Evolutionary conservation across 2,113 vertebrate genomes (phyloP).

Genomic region (Thunnus maccoyii): DNA sequence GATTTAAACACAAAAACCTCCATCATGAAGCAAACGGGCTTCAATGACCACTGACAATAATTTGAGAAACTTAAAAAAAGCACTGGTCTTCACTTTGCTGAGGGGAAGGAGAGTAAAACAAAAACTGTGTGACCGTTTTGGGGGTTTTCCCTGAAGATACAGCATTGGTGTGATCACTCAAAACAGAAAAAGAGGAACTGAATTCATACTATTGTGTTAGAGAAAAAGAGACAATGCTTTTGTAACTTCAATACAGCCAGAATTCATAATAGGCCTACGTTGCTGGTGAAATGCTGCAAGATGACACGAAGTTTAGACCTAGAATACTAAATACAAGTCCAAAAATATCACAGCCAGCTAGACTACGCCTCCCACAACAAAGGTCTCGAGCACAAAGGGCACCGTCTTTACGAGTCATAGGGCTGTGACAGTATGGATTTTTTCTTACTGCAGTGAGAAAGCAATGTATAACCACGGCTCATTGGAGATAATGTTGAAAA

Average conservation of each 20-base stretch:
- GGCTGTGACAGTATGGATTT: too few species aligned
- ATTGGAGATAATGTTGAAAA: too few species aligned
- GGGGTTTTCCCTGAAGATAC: conserved; percentile 68
- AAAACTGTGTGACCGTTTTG: conserved; percentile 43
- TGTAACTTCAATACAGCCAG: neutral
- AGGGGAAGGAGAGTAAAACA: conserved; percentile 32
- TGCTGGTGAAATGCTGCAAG: conserved; percentile 5
- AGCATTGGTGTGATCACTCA: conserved; percentile 38
- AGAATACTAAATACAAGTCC: neutral
- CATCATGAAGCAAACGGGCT: neutral
- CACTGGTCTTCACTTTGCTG: conserved; percentile 34
- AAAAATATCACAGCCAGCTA: conserved; percentile 13
- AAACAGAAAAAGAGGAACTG: conserved; percentile 73
- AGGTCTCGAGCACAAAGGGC: conserved; percentile 55
- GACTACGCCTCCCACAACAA: conserved; percentile 44
- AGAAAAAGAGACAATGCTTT: conserved; percentile 29
- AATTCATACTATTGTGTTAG: conserved; percentile 2
- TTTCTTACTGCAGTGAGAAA: too few species aligned
- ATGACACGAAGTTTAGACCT: neutral
- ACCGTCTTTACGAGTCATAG: conserved; percentile 33
- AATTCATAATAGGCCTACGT: neutral
- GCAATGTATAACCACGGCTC: too few species aligned
- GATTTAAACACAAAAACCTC: neutral
- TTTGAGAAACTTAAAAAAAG: neutral
- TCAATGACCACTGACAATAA: neutral